Evolutionary conservation across 2,888 invertebrate genomes (phyloP).

Genomic region (Eugnorisma glareosa): DNA sequence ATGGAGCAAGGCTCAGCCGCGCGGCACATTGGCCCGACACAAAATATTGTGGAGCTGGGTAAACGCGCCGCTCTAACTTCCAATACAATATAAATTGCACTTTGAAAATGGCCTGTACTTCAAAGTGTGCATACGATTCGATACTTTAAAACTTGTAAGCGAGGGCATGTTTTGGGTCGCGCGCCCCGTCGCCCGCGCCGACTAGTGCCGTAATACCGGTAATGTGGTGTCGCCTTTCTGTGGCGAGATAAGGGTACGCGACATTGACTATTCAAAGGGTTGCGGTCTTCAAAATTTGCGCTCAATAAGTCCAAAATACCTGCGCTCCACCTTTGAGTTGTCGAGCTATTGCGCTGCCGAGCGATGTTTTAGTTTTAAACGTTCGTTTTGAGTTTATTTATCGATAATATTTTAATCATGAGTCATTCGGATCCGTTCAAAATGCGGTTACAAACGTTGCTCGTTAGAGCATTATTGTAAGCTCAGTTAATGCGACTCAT

Average conservation of each 20-base stretch:
- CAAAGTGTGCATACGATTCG: constrained; percentile 81
- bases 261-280: constrained; percentile 91
- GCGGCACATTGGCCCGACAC: constrained; percentile 83
- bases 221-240: constrained; percentile 91
- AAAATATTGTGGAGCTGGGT: constrained; percentile 86
- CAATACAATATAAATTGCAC: constrained; percentile 91
- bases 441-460: constrained; percentile 71
- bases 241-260: constrained; percentile 90
- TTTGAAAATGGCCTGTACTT: constrained; percentile 87
- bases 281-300: constrained; percentile 90
- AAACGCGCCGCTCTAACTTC: constrained; percentile 86
- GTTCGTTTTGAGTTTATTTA: constrained; percentile 66
- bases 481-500: constrained; percentile 65
- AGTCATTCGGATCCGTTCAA: constrained; percentile 69
- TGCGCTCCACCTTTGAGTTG: constrained; percentile 79
- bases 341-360: constrained; percentile 73
- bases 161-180: constrained; percentile 78
- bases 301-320: constrained; percentile 89
- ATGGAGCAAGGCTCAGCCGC: constrained; percentile 79
- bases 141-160: constrained; percentile 78
- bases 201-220: constrained; percentile 88
- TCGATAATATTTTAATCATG: constrained; percentile 76
- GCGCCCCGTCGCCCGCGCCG: constrained; percentile 61
- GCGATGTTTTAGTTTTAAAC: constrained; percentile 69
- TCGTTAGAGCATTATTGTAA: constrained; percentile 75